Evolutionary conservation across 2,888 invertebrate genomes (phyloP).

Genomic region (Cantharis rustica): DNA sequence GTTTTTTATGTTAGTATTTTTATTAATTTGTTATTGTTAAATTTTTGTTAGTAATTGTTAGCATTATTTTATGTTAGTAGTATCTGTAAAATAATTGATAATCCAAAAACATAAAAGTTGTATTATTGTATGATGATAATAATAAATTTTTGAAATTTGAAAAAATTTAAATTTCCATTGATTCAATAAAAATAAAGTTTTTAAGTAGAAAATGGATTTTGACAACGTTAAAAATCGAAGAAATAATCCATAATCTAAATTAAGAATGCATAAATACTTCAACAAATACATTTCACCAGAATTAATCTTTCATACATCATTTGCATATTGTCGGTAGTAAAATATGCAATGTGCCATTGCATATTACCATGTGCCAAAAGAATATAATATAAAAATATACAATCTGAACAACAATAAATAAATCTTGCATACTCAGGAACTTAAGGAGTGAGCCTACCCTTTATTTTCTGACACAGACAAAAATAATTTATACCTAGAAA

Average conservation of each 20-base stretch:
- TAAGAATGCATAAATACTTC: background rate
- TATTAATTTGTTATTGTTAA: background rate
- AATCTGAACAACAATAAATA: constrained; percentile 32
- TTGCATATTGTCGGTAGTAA: background rate
- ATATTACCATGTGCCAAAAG: constrained; percentile 25
- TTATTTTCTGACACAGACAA: constrained; percentile 45
- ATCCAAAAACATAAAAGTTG: too few relatives aligned
- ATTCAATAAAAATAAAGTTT: background rate
- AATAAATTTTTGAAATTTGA: too few relatives aligned
- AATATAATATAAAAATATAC: constrained; percentile 33
- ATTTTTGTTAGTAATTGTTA: background rate
- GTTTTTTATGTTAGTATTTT: background rate
- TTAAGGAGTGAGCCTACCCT: constrained; percentile 53
- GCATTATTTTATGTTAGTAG: background rate
- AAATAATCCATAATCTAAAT: background rate
- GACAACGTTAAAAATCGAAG: background rate
- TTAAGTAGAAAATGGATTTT: background rate
- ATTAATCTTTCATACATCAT: background rate
- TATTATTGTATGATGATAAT: too few relatives aligned
- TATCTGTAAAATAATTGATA: background rate
- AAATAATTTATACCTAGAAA: constrained; percentile 27
- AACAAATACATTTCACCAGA: background rate
- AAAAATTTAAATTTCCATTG: too few relatives aligned
- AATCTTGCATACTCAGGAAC: constrained; percentile 26
- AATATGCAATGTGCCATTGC: too few relatives aligned